A percentile compares a stretch with the other conserved stretches of the same genome.
Evolutionary conservation across 1,140 invertebrate genomes (phyloP).

Genomic region (Aphaenogaster ashmeadi): DNA sequence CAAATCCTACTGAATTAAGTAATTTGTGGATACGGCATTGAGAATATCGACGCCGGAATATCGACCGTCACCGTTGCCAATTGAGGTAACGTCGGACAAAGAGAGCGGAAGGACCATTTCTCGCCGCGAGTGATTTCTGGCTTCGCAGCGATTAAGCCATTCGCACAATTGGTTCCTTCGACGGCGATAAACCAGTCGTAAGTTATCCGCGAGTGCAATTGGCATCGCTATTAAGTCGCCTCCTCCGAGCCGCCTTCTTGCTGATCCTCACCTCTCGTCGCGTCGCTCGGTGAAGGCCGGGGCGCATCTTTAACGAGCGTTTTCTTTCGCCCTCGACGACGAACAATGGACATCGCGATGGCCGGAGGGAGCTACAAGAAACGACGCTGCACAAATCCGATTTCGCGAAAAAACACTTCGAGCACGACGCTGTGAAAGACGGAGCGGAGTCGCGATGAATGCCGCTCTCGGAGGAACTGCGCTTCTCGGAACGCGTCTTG

Average conservation of each 20-base stretch:
- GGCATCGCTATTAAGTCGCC: constrained; percentile 52
- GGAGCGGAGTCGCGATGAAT: constrained; percentile 53
- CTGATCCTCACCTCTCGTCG: neutral
- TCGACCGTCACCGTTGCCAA: neutral
- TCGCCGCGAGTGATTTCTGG: constrained; percentile 14
- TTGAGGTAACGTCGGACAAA: neutral
- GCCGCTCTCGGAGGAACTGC: constrained; percentile 59
- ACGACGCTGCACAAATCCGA: constrained; percentile 54
- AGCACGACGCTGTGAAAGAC: constrained; percentile 54
- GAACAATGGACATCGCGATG: constrained; percentile 55
- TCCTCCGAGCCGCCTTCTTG: constrained; percentile 35
- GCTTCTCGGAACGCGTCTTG: constrained; percentile 61
- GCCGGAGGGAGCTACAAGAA: constrained; percentile 36
- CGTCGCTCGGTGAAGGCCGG: constrained; percentile 40
- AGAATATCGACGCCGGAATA: no score
- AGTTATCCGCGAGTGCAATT: constrained; percentile 41
- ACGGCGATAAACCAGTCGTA: constrained; percentile 56
- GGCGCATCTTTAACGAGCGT: constrained; percentile 65
- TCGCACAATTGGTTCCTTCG: constrained; percentile 51
- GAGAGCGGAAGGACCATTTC: neutral
- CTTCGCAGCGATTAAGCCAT: constrained; percentile 41
- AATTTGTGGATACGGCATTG: no score
- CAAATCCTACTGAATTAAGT: neutral
- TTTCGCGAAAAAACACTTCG: constrained; percentile 51
- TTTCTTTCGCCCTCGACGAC: constrained; percentile 53